A percentile compares a stretch with the other conserved stretches of the same genome.
phyloP scores from a whole-genome alignment of 1,140 invertebrate species.

The Polypedilum vanderplanki region DNA sequence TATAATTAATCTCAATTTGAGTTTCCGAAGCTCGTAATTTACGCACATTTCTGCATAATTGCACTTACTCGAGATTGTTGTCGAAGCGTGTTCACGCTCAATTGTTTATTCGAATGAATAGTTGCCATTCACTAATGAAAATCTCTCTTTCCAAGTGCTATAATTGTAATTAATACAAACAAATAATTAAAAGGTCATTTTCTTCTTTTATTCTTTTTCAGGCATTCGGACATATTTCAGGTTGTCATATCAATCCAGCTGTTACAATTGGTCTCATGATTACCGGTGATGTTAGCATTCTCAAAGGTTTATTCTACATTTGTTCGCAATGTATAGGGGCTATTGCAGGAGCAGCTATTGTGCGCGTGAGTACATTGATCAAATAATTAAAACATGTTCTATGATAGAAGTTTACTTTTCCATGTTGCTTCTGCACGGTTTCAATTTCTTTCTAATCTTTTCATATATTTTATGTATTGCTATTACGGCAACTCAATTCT shows the following conservation, averaged over 20 bases:
- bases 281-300: constrained; percentile 68
- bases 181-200: neutral
- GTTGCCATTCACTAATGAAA: too few species aligned
- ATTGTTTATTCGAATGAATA: too few species aligned
- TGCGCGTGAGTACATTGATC: too few species aligned
- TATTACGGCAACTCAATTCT: neutral
- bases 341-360: constrained; percentile 66
- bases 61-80: too few species aligned
- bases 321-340: constrained; percentile 70
- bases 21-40: too few species aligned
- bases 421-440: neutral
- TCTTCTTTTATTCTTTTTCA: constrained; percentile 45
- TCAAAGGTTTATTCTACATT: constrained; percentile 70
- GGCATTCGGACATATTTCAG: constrained; percentile 75
- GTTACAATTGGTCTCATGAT: constrained; percentile 71
- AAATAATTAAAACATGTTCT: constrained; percentile 46
- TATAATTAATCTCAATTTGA: too few species aligned
- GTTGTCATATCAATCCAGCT: constrained; percentile 85
- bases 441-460: neutral
- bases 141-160: too few species aligned
- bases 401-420: constrained; percentile 19
- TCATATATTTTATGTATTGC: too few species aligned
- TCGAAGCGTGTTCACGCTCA: too few species aligned
- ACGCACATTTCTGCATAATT: too few species aligned
- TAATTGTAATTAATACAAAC: too few species aligned